A percentile compares a stretch with the other conserved stretches of the same genome.
These are phyloP conservation scores for Odontesthes bonariensis DNA, from an alignment of 2,113 vertebrate species.

Conservation along the genomic window DNA sequence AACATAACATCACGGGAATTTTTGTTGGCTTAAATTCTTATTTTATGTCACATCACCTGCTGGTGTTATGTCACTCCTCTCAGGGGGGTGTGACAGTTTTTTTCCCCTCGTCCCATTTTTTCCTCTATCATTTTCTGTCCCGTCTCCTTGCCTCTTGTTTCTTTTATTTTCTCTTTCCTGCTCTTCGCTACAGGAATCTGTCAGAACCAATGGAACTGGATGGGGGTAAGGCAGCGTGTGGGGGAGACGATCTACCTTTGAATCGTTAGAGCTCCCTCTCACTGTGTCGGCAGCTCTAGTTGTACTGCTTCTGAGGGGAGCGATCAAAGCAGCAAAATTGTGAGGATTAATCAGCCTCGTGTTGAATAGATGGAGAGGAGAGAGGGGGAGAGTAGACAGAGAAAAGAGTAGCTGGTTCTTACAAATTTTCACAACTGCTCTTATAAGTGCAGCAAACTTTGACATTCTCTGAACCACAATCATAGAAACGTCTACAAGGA, in stretches of 20 bases:
- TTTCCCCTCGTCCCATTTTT: background rate
- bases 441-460: constrained; percentile 1
- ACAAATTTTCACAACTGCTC: constrained; percentile 33
- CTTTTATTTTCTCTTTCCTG: constrained; percentile 38
- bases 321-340: constrained; percentile 55
- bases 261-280: constrained; percentile 44
- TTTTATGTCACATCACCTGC: background rate
- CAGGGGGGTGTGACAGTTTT: background rate
- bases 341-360: constrained; percentile 55
- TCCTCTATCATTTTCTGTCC: constrained; percentile 17
- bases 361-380: constrained; percentile 23
- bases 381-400: background rate
- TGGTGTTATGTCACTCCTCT: background rate
- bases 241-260: constrained; percentile 41
- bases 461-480: background rate
- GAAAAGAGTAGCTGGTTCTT: background rate
- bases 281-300: constrained; percentile 26
- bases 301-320: constrained; percentile 29
- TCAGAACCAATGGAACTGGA: constrained; percentile 40
- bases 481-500: background rate
- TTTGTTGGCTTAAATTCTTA: background rate
- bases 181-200: constrained; percentile 49
- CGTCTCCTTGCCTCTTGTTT: background rate
- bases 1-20: background rate
- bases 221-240: background rate